Evolutionary conservation across 2,888 invertebrate species (phyloP), one percentile per base, ranked within the genome.

Genomic region (Megamerina dolium): DNA sequence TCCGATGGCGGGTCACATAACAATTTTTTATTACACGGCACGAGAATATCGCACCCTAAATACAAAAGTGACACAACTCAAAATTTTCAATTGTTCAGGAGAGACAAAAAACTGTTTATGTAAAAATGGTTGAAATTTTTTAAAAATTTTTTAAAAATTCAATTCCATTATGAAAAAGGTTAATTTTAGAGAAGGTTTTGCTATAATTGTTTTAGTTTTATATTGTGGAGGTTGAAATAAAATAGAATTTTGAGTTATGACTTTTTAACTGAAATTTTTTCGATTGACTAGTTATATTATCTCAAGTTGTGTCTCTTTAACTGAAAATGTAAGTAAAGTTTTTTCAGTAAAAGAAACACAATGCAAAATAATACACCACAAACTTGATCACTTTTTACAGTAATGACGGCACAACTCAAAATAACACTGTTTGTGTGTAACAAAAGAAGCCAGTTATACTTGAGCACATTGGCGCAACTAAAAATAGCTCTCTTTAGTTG

Each of bases 201-300:
- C 32, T 31, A 26, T 26, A 26, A 2, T 31, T 31, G 10, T 31
- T 31, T 31, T 13, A 31, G 13, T 31, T 36, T 36, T 36, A 36
- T 36, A 36, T 36, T 36, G 21, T 36, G 36, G 20, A 23, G 19
- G 21, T 17, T 14, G 19, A 26, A 37, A 37, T 37, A 37, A 37
- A 37, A 37, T 13, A 27, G 27, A 37, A 37, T 37, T 37, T 37
- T 37, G 37, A 37, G n/a, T 31, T 36, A 23, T 36, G 36, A 20
- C 36, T 36, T 21, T 36, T 36, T 36, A 36, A 36, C 36, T 36
- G 36, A 36, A 36, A 36, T 36, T 36, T 36, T 36, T 36, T 36
- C 36, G 26, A 23, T 36, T 20, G 17, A 36, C 36, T 36, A 36
- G 36, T 36, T n/a, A 36, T 36, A 36, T 36, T 36, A 36, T 36